A percentile compares a stretch with the other conserved stretches of the same genome.
phyloP scores from a whole-genome alignment of 37 sponge, comb jelly and placozoan species.

The Petrosia ficiformis region DNA sequence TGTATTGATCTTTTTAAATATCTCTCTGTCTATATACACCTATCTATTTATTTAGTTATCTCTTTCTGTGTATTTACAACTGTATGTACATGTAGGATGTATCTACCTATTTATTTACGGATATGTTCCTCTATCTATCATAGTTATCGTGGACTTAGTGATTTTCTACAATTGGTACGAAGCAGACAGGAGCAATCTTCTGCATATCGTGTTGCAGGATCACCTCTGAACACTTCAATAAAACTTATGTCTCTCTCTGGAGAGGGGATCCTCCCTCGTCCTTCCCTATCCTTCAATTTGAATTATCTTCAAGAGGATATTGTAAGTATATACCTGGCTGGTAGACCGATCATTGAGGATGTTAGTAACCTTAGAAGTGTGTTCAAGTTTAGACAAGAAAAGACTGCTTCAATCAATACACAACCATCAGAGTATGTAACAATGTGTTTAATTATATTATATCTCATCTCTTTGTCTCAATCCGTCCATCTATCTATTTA shows the following conservation, averaged over 20 bases:
- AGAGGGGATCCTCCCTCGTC: not conserved
- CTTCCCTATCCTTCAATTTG: constrained; percentile 33
- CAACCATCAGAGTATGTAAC: not conserved
- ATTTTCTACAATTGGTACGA: constrained; percentile 57
- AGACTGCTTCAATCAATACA: not conserved
- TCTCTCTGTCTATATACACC: too few species aligned
- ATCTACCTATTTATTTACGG: not conserved
- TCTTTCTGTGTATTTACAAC: not conserved
- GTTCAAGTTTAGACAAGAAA: constrained; percentile 57
- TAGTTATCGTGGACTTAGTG: constrained; percentile 45
- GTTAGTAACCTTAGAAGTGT: constrained; percentile 22
- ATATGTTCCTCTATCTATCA: not conserved
- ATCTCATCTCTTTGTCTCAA: not conserved
- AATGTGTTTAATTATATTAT: not conserved
- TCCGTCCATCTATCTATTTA: too few species aligned
- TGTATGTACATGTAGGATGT: not conserved
- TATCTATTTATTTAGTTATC: not conserved
- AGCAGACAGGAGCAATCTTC: constrained; percentile 42
- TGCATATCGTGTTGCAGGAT: not conserved
- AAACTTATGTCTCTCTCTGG: not conserved
- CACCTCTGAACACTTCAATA: not conserved
- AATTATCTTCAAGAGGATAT: constrained; percentile 59
- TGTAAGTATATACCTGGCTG: constrained; percentile 57
- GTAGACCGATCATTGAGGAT: constrained; percentile 56
- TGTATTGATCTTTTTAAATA: not conserved